Percentiles rank a stretch among this genome's conserved stretches.
These are phyloP conservation scores for Circaetus cinerascens DNA, from an alignment of 2,113 vertebrate genomes.

Conservation along the genomic window DNA sequence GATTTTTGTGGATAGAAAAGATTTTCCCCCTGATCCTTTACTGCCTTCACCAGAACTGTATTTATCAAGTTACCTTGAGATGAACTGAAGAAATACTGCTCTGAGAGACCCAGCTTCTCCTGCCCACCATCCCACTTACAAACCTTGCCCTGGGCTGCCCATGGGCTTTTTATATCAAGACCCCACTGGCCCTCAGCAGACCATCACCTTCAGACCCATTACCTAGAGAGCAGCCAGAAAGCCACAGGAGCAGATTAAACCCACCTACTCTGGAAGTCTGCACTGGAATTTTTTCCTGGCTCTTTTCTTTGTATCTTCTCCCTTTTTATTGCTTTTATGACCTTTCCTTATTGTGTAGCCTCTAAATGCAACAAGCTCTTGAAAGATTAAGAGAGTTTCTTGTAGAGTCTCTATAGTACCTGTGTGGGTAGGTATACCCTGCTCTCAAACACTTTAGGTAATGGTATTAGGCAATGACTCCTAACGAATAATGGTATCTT, in stretches of 20 bases:
- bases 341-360: neutral
- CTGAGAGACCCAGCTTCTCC: neutral
- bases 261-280: neutral
- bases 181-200: neutral
- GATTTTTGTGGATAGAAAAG: neutral
- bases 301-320: neutral
- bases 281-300: neutral
- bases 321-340: neutral
- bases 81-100: neutral
- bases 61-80: neutral
- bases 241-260: neutral
- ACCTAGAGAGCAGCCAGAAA: neutral
- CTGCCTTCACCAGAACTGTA: neutral
- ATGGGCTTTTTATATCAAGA: neutral
- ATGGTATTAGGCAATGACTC: neutral
- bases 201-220: neutral
- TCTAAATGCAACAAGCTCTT: neutral
- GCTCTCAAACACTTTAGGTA: neutral
- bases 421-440: fast-evolving
- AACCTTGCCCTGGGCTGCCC: neutral
- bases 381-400: neutral
- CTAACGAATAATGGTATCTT: neutral
- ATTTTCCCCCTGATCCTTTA: neutral
- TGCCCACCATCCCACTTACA: neutral
- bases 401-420: fast-evolving